Evolutionary conservation across 2,797 vertebrate genomes (phyloP).

Genomic region (Neosilurus hyrtlii): DNA sequence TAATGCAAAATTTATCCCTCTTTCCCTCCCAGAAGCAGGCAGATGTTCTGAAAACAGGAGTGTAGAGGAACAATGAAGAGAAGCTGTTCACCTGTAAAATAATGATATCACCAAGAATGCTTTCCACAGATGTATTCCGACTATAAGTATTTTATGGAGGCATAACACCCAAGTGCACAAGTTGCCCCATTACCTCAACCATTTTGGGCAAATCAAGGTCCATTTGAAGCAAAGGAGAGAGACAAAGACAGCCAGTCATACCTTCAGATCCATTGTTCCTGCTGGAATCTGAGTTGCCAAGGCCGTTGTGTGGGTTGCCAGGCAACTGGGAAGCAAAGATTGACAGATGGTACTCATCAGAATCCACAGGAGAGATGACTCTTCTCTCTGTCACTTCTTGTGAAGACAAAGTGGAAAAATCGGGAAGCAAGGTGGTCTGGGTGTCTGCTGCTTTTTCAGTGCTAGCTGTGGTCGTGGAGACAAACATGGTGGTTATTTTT

Average conservation of each 20-base stretch:
- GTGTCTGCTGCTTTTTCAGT: background rate
- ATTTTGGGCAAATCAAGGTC: slow-evolving; percentile 24
- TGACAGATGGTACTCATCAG: slow-evolving; percentile 29
- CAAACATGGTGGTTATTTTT: slow-evolving; percentile 7
- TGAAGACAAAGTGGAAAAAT: background rate
- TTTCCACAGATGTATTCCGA: background rate
- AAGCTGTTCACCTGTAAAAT: slow-evolving; percentile 6
- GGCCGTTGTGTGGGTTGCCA: slow-evolving; percentile 27
- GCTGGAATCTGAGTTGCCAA: slow-evolving; percentile 29
- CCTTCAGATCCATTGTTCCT: slow-evolving; percentile 46
- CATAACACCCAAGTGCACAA: background rate
- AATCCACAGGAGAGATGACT: slow-evolving; percentile 1
- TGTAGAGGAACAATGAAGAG: slow-evolving; percentile 7
- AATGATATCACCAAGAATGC: background rate
- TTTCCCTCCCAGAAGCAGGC: slow-evolving; percentile 12
- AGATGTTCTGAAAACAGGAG: slow-evolving; percentile 16
- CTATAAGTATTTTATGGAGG: background rate
- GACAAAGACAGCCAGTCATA: slow-evolving; percentile 29
- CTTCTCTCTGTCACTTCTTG: slow-evolving; percentile 6
- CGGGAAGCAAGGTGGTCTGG: background rate
- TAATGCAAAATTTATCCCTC: slow-evolving; percentile 23
- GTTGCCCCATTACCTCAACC: background rate
- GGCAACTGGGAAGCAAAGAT: slow-evolving; percentile 14
- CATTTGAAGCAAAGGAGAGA: background rate
- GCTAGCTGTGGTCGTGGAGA: background rate